Base-by-base conservation (phyloP, 2,113 vertebrate species). In the Caloenas nicobarica region DNA sequence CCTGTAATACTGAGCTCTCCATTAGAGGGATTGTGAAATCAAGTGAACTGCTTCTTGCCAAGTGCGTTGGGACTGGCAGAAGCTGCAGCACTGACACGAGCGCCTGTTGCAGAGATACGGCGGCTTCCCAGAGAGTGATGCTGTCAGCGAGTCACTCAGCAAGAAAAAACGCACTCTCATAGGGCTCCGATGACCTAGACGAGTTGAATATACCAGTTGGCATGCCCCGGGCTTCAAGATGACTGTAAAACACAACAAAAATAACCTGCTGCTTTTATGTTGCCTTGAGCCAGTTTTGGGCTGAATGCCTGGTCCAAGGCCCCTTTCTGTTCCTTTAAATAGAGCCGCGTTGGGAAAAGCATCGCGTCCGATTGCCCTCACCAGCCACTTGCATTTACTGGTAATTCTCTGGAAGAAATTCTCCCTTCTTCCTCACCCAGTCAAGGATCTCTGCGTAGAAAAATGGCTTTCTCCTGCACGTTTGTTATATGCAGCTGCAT, bases 401-500 rank as follows among this genome's bases (percentile, higher is more conserved):
- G 65, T 86, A 5, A 36, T 92, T 46, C 86, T 48, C 60, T 33
- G 53, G 51, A n/a, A 93, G 48, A 82, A 96, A 78, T 10, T 18
- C 38, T 95, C 61, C 92, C 73, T 87, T 73, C 79, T 81, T 57
- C 74, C 81, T 94, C 92, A 29, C 2, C 66, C 86, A 46, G 82
- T 33, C 79, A 3, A 8, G 66, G 46, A 94, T 96, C 87, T 93
- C 93, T 58, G 81, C 31, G 4, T 79, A 81, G 94, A 97, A 66
- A 95, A 96, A 97, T 70, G 68, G 50, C 65, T 91, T 95, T 91
- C n/a, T 79, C 81, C 50, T 16, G 72, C 10, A 5, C 33, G 9
- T 95, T 96, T 95, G 64, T 97, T 96, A 94, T 81, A 78, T 57
- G 88, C 92, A 96, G 90, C 94, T 91, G 95, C 0, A 6, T 88